A percentile compares a stretch with the other conserved stretches of the same genome.
These are phyloP conservation scores for Andrena hattorfiana DNA, from an alignment of 2,888 invertebrate genomes.

Conservation along the genomic window DNA sequence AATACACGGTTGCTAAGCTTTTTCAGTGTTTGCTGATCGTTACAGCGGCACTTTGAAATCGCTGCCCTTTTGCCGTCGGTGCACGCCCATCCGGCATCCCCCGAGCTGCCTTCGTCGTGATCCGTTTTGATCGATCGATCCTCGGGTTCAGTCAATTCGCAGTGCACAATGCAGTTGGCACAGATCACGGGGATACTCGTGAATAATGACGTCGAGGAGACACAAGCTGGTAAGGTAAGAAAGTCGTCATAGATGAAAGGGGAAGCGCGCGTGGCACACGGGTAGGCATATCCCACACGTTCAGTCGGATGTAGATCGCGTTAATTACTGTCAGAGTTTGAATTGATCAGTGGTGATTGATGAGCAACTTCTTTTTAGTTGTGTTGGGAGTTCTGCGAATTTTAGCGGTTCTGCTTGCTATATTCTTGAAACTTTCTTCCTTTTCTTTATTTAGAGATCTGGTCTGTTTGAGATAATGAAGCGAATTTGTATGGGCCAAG, in stretches of 20 bases:
- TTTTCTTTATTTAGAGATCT: too few species aligned
- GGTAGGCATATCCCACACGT: background rate
- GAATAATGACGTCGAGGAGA: slow-evolving; percentile 48
- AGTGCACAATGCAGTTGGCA: slow-evolving; percentile 24
- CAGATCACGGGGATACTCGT: slow-evolving; percentile 47
- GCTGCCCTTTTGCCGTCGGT: slow-evolving; percentile 49
- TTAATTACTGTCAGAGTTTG: slow-evolving; percentile 2
- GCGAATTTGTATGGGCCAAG: too few species aligned
- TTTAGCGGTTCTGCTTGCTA: background rate
- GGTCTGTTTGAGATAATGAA: too few species aligned
- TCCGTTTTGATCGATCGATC: slow-evolving; percentile 48
- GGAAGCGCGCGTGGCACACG: slow-evolving; percentile 15
- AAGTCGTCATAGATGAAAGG: slow-evolving; percentile 26
- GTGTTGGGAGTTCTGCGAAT: background rate
- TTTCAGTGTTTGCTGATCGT: slow-evolving; percentile 75
- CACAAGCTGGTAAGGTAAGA: slow-evolving; percentile 23
- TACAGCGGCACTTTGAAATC: slow-evolving; percentile 61
- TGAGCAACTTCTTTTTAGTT: background rate
- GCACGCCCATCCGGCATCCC: slow-evolving; percentile 31
- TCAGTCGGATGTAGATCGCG: slow-evolving; percentile 14
- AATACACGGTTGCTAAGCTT: slow-evolving; percentile 76
- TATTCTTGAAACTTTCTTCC: too few species aligned
- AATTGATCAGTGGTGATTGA: background rate
- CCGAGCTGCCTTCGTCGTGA: slow-evolving; percentile 31
- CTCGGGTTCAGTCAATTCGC: slow-evolving; percentile 11